Evolutionary conservation across 2,113 vertebrate genomes (phyloP).

Genomic region (Caloenas nicobarica): DNA sequence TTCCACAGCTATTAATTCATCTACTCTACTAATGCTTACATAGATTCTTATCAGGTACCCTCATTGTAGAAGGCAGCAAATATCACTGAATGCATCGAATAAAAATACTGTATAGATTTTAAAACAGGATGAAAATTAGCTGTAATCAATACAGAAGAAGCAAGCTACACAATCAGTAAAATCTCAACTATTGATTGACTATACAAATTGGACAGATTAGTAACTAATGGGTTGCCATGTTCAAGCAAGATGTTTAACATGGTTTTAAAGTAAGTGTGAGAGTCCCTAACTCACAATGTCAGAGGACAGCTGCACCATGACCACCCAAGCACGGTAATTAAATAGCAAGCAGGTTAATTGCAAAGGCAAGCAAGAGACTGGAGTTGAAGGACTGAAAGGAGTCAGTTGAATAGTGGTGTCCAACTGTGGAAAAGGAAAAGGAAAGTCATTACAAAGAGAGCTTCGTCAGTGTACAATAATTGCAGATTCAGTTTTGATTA

Average conservation of each 20-base stretch:
- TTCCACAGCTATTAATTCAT: conserved; percentile 35
- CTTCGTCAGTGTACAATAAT: not conserved
- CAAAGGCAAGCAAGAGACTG: not conserved
- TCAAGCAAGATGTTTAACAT: conserved; percentile 11
- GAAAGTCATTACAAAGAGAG: not conserved
- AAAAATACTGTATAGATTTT: conserved; percentile 27
- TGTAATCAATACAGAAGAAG: conserved; percentile 25
- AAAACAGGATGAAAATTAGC: conserved; percentile 35
- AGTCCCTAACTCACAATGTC: conserved; percentile 37
- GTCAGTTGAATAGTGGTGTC: not conserved
- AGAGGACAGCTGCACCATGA: conserved; percentile 17
- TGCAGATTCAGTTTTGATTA: not conserved
- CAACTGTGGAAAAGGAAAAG: not conserved
- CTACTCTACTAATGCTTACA: conserved; percentile 17
- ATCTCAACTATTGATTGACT: conserved; percentile 23
- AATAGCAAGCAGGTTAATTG: conserved; percentile 57
- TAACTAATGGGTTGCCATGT: conserved; percentile 45
- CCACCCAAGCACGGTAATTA: conserved; percentile 29
- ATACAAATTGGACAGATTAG: conserved; percentile 24
- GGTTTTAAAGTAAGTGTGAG: conserved; percentile 18
- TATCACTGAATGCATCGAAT: not conserved
- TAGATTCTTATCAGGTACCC: not conserved
- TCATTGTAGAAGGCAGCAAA: conserved; percentile 16
- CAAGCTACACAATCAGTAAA: conserved; percentile 38
- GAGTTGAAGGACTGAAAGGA: conserved; percentile 19